Conservation (phyloP, 2,113 vertebrate genomes). For the Danio rerio region DNA sequence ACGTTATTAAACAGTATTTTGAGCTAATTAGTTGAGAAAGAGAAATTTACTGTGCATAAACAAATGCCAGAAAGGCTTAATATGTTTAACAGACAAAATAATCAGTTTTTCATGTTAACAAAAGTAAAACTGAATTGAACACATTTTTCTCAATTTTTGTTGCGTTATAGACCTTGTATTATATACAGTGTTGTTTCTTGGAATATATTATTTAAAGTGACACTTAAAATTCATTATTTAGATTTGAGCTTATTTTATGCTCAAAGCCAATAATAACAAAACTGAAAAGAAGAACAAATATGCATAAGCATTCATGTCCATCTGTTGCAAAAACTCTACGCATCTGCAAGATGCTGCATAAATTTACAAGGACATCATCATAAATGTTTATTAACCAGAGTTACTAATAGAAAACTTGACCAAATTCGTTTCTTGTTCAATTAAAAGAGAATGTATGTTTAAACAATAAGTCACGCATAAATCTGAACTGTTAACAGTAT, state of each 20-base stretch:
- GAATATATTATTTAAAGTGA: neutral
- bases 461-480: neutral
- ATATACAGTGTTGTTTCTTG: neutral
- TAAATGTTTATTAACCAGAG: neutral
- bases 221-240: neutral
- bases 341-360: neutral
- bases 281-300: neutral
- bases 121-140: neutral
- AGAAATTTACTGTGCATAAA: too few relatives aligned
- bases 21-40: too few relatives aligned
- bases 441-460: neutral
- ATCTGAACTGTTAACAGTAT: neutral
- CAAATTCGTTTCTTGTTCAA: neutral
- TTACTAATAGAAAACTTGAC: neutral
- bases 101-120: too few relatives aligned
- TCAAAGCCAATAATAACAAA: neutral
- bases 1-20: too few relatives aligned
- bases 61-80: too few relatives aligned
- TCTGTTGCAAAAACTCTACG: constrained; percentile 2
- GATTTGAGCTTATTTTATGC: neutral
- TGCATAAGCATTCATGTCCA: neutral
- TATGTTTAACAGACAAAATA: too few relatives aligned
- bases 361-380: neutral
- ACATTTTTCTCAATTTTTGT: neutral
- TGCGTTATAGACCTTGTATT: neutral